Evolutionary conservation across 2,113 vertebrate genomes (phyloP).

Genomic region (Corydoras maculifer): DNA sequence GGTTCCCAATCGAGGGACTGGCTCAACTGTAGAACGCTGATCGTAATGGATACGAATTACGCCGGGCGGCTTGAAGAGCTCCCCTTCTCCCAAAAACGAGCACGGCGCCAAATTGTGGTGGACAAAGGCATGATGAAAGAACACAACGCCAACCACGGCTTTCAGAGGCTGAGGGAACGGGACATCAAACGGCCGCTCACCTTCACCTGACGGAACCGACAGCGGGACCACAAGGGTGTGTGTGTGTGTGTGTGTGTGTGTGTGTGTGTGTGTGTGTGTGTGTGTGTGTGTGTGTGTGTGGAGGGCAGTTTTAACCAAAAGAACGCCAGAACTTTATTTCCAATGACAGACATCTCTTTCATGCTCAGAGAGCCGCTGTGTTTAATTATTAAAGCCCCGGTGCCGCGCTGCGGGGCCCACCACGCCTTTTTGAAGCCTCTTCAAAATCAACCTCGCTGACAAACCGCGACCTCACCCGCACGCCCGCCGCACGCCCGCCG

Average conservation of each 20-base stretch:
- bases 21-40: too few species aligned
- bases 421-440: slow-evolving; percentile 70
- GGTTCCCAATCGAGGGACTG: too few species aligned
- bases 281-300: slow-evolving; percentile 21
- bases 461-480: slow-evolving; percentile 67
- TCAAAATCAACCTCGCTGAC: slow-evolving; percentile 79
- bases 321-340: slow-evolving; percentile 68
- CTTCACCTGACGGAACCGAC: slow-evolving; percentile 45
- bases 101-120: slow-evolving; percentile 3
- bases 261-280: slow-evolving; percentile 21
- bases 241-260: slow-evolving; percentile 22
- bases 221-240: slow-evolving; percentile 36
- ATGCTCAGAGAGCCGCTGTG: slow-evolving; percentile 73
- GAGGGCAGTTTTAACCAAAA: slow-evolving; percentile 57
- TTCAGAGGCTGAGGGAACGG: slow-evolving; percentile 24
- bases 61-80: slow-evolving; percentile 21
- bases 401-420: slow-evolving; percentile 39
- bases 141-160: slow-evolving; percentile 26
- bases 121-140: slow-evolving; percentile 38
- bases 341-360: slow-evolving; percentile 76
- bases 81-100: slow-evolving; percentile 7
- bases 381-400: slow-evolving; percentile 85
- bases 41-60: background rate
- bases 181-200: slow-evolving; percentile 25
- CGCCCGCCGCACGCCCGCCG: slow-evolving; percentile 43